Evolutionary conservation across 1,140 invertebrate species (phyloP).

Genomic region (Drosophila punjabiensis): DNA sequence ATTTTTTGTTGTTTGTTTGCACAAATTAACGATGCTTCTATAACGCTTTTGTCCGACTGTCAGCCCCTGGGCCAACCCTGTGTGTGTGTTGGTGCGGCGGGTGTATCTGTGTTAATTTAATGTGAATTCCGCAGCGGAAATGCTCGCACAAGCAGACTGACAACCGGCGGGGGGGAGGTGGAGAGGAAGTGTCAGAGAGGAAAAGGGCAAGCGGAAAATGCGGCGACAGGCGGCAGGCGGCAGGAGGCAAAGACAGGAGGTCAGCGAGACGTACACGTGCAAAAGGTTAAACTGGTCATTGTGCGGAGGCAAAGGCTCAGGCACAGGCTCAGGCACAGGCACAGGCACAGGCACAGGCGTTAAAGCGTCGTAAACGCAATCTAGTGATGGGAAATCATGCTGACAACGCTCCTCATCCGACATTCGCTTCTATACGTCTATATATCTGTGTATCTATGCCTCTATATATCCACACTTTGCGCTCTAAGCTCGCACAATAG

Average conservation of each 20-base stretch:
- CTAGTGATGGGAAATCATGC: conserved; percentile 59
- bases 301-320: conserved; percentile 33
- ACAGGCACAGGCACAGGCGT: conserved; percentile 47
- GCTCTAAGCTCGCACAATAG: conserved; percentile 28
- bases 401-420: conserved; percentile 50
- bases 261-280: conserved; percentile 54
- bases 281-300: conserved; percentile 78
- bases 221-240: not conserved
- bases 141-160: conserved; percentile 55
- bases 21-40: conserved; percentile 79
- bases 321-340: conserved; percentile 46
- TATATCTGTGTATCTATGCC: conserved; percentile 12
- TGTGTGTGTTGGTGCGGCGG: conserved; percentile 10
- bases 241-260: not conserved
- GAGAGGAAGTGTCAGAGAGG: conserved; percentile 15
- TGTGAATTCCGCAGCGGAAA: conserved; percentile 80
- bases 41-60: conserved; percentile 46
- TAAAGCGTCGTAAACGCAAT: conserved; percentile 66
- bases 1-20: conserved; percentile 64
- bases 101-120: conserved; percentile 73
- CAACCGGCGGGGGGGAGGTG: not conserved
- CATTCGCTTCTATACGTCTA: conserved; percentile 9
- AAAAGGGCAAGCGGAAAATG: conserved; percentile 2
- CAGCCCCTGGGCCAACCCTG: conserved; percentile 8
- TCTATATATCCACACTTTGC: conserved; percentile 12